These are phyloP conservation scores for Drosophila tsacasi DNA, from an alignment of 1,140 invertebrate species.

Conservation along the genomic window DNA sequence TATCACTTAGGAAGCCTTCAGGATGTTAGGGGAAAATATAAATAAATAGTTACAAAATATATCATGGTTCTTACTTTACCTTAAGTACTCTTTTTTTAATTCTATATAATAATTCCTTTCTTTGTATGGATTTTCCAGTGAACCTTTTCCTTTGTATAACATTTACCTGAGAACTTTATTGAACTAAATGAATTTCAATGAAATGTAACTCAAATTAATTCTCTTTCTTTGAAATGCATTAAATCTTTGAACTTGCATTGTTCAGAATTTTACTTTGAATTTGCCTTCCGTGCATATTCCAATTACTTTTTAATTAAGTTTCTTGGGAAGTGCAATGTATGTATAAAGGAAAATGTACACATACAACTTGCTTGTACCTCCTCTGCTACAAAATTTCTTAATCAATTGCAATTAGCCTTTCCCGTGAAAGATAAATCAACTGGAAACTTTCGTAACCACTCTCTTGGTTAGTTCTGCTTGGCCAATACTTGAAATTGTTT, in stretches of 20 bases:
- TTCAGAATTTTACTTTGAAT: not conserved
- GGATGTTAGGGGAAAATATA: not conserved
- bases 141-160: not conserved
- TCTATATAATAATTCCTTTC: too few species aligned
- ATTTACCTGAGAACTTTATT: not conserved
- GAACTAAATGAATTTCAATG: not conserved
- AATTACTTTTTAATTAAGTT: not conserved
- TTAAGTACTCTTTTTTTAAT: too few species aligned
- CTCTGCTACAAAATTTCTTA: not conserved
- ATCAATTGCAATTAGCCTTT: not conserved
- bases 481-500: constrained; percentile 70
- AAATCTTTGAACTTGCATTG: not conserved
- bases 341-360: too few species aligned
- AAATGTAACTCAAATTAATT: not conserved
- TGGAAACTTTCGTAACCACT: constrained; percentile 26
- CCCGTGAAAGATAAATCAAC: not conserved
- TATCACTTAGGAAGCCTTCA: not conserved
- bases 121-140: not conserved
- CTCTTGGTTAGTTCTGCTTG: constrained; percentile 45
- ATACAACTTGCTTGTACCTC: too few species aligned
- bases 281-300: not conserved
- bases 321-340: too few species aligned
- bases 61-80: not conserved
- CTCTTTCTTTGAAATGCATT: not conserved
- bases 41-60: not conserved